phyloP scores from a whole-genome alignment of 2,797 vertebrate genomes.

The Fratercula arctica region DNA sequence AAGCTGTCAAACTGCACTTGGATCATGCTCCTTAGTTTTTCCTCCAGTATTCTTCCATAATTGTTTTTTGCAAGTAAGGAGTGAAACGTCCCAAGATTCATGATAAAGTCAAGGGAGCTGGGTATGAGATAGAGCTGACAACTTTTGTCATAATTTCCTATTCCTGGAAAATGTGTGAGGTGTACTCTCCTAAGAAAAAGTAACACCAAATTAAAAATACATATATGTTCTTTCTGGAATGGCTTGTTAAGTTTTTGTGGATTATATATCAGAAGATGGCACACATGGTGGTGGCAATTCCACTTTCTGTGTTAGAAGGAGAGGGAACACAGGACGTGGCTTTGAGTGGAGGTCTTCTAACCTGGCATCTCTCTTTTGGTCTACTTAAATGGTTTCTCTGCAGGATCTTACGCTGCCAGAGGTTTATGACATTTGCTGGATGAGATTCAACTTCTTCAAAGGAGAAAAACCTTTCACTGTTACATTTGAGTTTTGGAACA shows the following conservation, averaged over 20 bases:
- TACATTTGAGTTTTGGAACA: not conserved
- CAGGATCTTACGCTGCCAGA: not conserved
- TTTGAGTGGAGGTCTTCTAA: not conserved
- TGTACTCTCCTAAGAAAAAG: not conserved
- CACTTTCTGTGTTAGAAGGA: not conserved
- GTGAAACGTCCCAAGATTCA: not conserved
- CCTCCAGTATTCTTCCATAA: not conserved
- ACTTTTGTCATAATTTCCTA: not conserved
- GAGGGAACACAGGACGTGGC: not conserved
- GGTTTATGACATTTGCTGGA: not conserved
- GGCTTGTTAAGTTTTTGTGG: not conserved
- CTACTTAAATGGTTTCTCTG: not conserved
- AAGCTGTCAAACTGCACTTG: not conserved
- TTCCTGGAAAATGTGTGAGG: not conserved
- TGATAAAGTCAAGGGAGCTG: not conserved
- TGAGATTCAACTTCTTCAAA: slow-evolving; percentile 1
- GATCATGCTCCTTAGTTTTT: not conserved
- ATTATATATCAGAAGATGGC: not conserved
- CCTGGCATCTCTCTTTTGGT: not conserved
- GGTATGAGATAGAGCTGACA: not conserved
- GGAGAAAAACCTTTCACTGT: not conserved
- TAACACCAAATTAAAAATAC: not conserved
- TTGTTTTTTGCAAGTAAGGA: fast-evolving
- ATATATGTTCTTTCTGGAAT: not conserved
- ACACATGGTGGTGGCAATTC: not conserved